Evolutionary conservation across 2,113 vertebrate genomes (phyloP).

Genomic region (Meleagris gallopavo): DNA sequence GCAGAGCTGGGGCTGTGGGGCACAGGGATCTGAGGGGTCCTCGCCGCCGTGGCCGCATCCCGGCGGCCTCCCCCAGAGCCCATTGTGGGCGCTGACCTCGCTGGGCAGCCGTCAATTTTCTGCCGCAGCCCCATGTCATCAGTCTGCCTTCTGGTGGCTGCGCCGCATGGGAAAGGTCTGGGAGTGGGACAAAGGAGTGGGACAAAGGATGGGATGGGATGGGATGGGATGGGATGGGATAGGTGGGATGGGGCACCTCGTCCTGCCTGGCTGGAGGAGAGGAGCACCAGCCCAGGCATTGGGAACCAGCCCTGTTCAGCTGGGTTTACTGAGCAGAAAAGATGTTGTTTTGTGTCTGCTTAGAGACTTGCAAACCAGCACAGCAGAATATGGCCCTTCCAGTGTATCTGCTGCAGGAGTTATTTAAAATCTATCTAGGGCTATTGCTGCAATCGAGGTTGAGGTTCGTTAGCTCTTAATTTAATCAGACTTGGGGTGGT

Average conservation of each 20-base stretch:
- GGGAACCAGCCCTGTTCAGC: background rate
- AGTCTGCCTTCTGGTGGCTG: background rate
- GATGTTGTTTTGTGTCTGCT: background rate
- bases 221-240: too few relatives aligned
- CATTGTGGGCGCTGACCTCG: constrained; percentile 5
- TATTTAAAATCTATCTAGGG: background rate
- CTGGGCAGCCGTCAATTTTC: background rate
- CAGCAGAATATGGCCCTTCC: background rate
- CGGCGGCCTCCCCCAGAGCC: background rate
- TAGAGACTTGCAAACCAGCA: background rate
- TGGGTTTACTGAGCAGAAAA: background rate
- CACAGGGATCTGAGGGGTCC: background rate
- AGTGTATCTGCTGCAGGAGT: background rate
- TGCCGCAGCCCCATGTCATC: background rate
- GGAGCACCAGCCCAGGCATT: rapidly evolving
- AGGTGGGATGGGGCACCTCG: background rate
- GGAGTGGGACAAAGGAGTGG: background rate
- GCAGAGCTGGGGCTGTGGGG: background rate
- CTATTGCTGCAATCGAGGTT: background rate
- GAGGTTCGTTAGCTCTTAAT: constrained; percentile 35
- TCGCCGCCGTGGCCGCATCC: background rate
- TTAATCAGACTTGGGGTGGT: constrained; percentile 6
- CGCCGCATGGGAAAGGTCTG: background rate
- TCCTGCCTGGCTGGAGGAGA: background rate
- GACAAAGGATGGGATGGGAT: background rate